Base-by-base conservation (phyloP, 2,113 vertebrate species). In the Lophura nycthemera region DNA sequence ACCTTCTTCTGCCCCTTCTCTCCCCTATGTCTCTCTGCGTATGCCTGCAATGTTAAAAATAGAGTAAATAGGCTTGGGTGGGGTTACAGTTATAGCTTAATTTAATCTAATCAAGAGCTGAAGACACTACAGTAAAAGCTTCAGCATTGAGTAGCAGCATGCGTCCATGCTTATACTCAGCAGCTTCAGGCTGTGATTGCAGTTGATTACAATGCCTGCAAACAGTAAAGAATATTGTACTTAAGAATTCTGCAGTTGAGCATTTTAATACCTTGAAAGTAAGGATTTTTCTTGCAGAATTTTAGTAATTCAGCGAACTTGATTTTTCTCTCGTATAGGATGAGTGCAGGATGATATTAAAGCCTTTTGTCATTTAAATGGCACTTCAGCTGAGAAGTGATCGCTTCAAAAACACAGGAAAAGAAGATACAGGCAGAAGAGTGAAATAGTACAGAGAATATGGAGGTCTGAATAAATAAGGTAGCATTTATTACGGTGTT, bases 61-160 rank as follows among this genome's bases (percentile, higher is more conserved):
- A 87, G 77, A 69, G 57, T 57, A 84, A 92, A 73, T 42, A 27
- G 60, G 56, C 82, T 77, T 42, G 67, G 67, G 54, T 59, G 86
- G 60, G 16, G 36, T 89, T 73, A 83, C 60, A 77, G 48, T 77
- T 66, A 18, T 32, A 74, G 36, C 29, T 70, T 66, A 40, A 38
- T 66, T 88, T 96, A 89, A 87, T 65, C 63, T 91, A 83, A 92
- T 88, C 78, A 94, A 88, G 59, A 88, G 40, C 54, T 76, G 63
- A 85, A 75, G n/a, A 43, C 17, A 13, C 14, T 87, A 65, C 30
- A 82, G 63, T 30, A 52, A 76, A 75, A 79, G 66, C 40, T 84
- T 65, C 66, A 1, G 3, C 82, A 65, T 17, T 66, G 48, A 45
- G 25, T 38, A 69, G 66, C 57, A 82, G 11, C 5, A 1, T 0